Percentiles rank a stretch among this genome's conserved stretches.
Conservation (phyloP, 2,113 vertebrate species). For the Eidolon helvum region DNA sequence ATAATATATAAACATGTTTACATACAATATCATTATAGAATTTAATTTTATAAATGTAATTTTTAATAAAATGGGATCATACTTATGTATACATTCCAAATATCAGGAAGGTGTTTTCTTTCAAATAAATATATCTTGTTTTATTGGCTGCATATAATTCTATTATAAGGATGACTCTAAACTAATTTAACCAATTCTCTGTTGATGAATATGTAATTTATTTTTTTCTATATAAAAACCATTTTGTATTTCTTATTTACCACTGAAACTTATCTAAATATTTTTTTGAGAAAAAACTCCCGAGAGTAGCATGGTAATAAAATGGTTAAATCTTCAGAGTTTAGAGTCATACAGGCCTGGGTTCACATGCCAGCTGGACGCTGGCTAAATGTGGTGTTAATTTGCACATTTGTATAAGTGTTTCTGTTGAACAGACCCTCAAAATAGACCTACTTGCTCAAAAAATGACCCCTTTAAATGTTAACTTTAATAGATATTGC, state of each 20-base stretch:
- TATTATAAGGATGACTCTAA: neutral
- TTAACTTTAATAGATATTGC: neutral
- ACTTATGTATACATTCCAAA: neutral
- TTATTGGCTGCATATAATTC: neutral
- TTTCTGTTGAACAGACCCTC: neutral
- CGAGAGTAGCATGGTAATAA: neutral
- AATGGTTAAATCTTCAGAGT: neutral
- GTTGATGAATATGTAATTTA: neutral
- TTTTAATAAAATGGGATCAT: slow-evolving; percentile 28
- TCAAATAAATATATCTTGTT: neutral
- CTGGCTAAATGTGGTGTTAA: neutral
- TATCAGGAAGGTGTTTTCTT: slow-evolving; percentile 3
- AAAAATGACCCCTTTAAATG: neutral
- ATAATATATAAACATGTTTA: neutral
- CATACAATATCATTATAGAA: neutral
- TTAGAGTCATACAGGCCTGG: neutral
- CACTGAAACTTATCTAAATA: neutral
- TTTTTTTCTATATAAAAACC: neutral
- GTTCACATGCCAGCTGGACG: neutral
- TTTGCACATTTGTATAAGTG: neutral
- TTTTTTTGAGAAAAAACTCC: neutral
- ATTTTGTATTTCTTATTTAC: neutral
- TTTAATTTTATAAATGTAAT: slow-evolving; percentile 38
- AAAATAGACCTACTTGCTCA: neutral
- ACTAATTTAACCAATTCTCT: slow-evolving; percentile 24